phyloP scores from a whole-genome alignment of 2,113 vertebrate species.

The Eudyptes chrysolophus region DNA sequence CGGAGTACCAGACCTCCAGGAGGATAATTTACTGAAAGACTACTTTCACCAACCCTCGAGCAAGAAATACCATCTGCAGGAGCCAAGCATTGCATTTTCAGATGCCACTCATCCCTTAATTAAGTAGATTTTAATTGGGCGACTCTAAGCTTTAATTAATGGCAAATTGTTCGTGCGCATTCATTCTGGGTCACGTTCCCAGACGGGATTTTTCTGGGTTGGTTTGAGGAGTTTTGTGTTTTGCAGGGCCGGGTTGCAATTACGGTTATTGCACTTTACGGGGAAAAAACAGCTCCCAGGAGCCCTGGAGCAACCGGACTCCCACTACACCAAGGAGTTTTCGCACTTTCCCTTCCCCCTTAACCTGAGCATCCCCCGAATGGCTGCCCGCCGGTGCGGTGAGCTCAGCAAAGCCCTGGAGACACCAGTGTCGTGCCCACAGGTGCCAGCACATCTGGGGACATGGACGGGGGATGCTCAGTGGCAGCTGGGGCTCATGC shows the following conservation, averaged over 20 bases:
- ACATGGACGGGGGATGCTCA: background rate
- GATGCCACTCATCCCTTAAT: background rate
- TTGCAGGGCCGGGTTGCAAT: background rate
- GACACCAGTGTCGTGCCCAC: background rate
- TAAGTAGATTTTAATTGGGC: conserved; percentile 7
- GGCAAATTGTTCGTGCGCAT: background rate
- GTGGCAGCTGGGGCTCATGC: fast-evolving
- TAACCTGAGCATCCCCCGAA: background rate
- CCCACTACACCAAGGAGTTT: background rate
- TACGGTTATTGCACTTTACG: background rate
- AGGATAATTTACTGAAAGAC: background rate
- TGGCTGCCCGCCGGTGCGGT: fast-evolving
- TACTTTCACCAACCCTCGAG: background rate
- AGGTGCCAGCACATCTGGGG: background rate
- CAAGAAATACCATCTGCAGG: background rate
- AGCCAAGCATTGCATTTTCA: background rate
- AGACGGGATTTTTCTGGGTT: background rate
- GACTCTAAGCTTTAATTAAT: conserved; percentile 27
- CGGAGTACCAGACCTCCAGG: background rate
- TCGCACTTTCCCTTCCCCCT: background rate
- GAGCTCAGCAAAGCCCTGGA: background rate
- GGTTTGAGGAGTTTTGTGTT: background rate
- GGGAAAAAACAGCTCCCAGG: background rate
- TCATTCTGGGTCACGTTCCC: background rate
- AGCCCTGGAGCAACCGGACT: background rate